Conservation (phyloP, 2,797 vertebrate genomes). For the Scyliorhinus canicula region DNA sequence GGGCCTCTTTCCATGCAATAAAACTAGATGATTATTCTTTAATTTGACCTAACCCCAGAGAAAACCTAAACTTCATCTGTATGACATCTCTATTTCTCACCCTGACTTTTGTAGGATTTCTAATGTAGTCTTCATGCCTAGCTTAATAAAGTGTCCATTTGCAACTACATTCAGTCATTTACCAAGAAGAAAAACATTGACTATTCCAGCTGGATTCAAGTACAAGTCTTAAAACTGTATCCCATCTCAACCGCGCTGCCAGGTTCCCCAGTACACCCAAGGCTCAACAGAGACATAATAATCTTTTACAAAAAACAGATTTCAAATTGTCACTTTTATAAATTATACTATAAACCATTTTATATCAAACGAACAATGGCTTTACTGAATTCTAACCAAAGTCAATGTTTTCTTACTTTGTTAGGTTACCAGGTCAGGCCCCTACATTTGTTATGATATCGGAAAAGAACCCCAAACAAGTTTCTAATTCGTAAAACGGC, state of each 20-base stretch:
- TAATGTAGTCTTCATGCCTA: not conserved
- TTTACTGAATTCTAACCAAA: not conserved
- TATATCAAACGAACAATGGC: not conserved
- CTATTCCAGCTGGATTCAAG: not conserved
- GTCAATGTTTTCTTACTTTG: not conserved
- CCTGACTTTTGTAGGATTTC: not conserved
- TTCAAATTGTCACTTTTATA: not conserved
- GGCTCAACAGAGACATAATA: not conserved
- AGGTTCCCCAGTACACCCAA: not conserved
- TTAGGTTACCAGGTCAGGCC: too few relatives aligned
- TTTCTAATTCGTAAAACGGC: too few relatives aligned
- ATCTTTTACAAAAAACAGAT: not conserved
- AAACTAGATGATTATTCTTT: too few relatives aligned
- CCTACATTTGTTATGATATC: too few relatives aligned
- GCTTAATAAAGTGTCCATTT: not conserved
- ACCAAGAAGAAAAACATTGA: not conserved
- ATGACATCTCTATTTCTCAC: not conserved
- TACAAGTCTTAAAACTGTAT: not conserved
- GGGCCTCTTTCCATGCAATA: too few relatives aligned
- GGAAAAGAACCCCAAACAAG: too few relatives aligned
- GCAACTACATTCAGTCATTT: not conserved
- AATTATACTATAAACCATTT: not conserved
- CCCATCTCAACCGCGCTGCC: not conserved
- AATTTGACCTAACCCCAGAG: not conserved
- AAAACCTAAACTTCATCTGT: not conserved